Evolutionary conservation across 1,140 invertebrate species (phyloP).

Genomic region (Drosophila lacertosa): DNA sequence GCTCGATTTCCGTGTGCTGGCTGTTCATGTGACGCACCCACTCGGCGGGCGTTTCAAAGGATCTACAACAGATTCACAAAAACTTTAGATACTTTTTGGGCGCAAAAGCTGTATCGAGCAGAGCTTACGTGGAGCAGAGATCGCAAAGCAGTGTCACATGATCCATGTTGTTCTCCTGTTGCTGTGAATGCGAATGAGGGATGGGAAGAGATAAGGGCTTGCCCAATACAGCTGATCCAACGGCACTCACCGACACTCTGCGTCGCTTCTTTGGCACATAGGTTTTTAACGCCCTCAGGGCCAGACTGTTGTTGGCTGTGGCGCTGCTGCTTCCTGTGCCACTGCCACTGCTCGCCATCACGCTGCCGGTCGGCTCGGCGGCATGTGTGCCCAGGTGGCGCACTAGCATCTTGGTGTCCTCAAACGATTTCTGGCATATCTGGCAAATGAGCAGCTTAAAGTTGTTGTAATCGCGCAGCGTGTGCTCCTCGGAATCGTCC

Average conservation of each 20-base stretch:
- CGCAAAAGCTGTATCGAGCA: neutral
- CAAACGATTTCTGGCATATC: constrained; percentile 92
- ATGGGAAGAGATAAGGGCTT: constrained; percentile 38
- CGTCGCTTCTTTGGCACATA: constrained; percentile 86
- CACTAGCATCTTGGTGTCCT: constrained; percentile 91
- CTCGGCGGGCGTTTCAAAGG: constrained; percentile 91
- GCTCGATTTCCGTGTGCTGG: constrained; percentile 92
- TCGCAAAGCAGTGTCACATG: constrained; percentile 86
- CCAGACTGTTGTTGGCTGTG: constrained; percentile 54
- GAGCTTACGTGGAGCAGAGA: constrained; percentile 89
- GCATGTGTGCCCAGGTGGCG: constrained; percentile 90
- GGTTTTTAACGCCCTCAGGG: constrained; percentile 84
- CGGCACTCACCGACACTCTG: constrained; percentile 84
- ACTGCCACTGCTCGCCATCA: constrained; percentile 19
- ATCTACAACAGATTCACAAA: constrained; percentile 38
- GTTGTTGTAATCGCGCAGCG: constrained; percentile 71
- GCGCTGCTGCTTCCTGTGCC: constrained; percentile 39
- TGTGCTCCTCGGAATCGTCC: constrained; percentile 68
- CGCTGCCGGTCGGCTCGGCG: constrained; percentile 70
- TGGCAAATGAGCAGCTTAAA: constrained; percentile 89
- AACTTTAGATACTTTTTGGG: neutral
- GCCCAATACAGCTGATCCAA: constrained; percentile 37
- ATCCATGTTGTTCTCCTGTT: constrained; percentile 81
- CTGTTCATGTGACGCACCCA: constrained; percentile 94
- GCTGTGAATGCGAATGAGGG: constrained; percentile 62